Evolutionary conservation across 2,113 vertebrate genomes (phyloP), one percentile per base, ranked within the genome.

Genomic region (Oncorhynchus kisutch): DNA sequence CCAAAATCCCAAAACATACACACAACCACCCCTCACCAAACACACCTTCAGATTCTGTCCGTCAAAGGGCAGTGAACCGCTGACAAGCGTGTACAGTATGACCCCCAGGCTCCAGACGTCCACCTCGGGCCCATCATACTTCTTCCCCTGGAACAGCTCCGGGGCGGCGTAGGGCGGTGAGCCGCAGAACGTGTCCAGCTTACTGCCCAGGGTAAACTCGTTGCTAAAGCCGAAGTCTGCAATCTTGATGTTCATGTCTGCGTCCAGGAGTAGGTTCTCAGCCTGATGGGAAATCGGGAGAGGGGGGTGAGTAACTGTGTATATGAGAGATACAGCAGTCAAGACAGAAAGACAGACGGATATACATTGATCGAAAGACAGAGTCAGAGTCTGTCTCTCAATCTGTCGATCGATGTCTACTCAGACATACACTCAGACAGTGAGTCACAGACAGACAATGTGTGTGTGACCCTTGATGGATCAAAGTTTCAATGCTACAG

Each of bases 241-340:
- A 86, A 97, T 96, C 93, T 97, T 96, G 87, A 97, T 97, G 90
- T 97, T 97, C 96, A 97, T 96, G 88, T 97, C 96, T 67, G 94
- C 95, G 85, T 97, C 96, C 87, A 97, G 92, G 78, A 97, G 92
- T n/a, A 96, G 92, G 90, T 97, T 97, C 92, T 97, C 96, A 83
- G 96, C 96, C 96, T 96, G 78, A 5, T 9, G 59, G 22, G 16
- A 67, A 14, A 18, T 1, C 48, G 14, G 48, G 8, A 14, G 62
- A 24, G 3, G 48, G 14, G 27, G 29, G 71, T n/a, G 14, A 31
- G 60, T n/a, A n/a, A 24, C 18, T n/a, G 8, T 9, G 5, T 25
- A 25, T 24, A 34, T 20, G n/a, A 49, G 34, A 45, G 29, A 45
- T 4, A 45, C 18, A 45, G 66, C 5, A 62, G 70, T 39, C 22